Conservation (phyloP, 1,140 invertebrate genomes). For the Bombus confusus region DNA sequence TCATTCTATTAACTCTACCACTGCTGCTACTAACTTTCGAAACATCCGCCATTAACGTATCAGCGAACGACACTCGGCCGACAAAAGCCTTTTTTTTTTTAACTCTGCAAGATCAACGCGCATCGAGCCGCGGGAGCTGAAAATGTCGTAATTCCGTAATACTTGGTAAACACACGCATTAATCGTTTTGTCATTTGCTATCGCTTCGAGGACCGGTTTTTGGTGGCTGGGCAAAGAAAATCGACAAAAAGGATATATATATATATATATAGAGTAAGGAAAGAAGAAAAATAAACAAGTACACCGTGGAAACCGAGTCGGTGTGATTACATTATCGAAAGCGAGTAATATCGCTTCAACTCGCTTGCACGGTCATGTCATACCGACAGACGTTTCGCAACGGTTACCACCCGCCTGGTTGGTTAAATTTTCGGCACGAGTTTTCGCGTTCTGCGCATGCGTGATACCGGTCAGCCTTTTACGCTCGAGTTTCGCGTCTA, state of each 20-base stretch:
- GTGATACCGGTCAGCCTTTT: neutral
- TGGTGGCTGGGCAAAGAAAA: neutral
- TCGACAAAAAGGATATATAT: neutral
- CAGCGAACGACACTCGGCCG: neutral
- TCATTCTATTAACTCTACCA: neutral
- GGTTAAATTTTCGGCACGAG: neutral
- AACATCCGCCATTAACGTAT: neutral
- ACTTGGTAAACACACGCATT: neutral
- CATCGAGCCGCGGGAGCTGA: neutral
- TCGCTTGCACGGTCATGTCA: conserved; percentile 9
- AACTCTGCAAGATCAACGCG: neutral
- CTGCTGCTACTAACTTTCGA: neutral
- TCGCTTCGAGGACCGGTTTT: conserved; percentile 28
- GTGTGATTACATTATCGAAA: conserved; percentile 11
- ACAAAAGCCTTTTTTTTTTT: neutral
- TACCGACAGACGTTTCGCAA: conserved; percentile 20
- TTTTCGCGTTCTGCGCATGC: neutral
- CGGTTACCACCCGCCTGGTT: neutral
- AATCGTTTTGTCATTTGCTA: conserved; percentile 31
- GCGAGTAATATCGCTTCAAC: conserved; percentile 8
- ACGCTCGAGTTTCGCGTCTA: neutral
- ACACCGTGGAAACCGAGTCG: neutral
- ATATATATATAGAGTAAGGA: neutral
- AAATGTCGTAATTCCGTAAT: conserved; percentile 27
- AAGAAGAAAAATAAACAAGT: neutral